Conservation (phyloP, 2,113 vertebrate genomes). For the Pteropus alecto region DNA sequence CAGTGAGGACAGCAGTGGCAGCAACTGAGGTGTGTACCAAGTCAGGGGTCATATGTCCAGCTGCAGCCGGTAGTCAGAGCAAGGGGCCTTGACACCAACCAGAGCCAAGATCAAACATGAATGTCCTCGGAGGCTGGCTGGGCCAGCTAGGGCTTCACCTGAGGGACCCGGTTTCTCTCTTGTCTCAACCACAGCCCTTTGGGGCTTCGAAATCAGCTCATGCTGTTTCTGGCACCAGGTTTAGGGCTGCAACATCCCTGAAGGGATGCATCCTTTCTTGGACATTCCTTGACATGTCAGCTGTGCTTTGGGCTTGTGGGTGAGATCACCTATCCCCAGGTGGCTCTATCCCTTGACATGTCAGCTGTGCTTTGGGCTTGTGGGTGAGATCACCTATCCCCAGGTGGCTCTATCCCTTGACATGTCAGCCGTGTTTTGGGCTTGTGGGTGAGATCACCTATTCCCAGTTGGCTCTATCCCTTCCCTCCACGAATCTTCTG, state of each 20-base stretch:
- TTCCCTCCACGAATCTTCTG: not conserved
- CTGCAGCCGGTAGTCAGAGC: not conserved
- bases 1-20: constrained; percentile 51
- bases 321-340: not conserved
- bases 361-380: too few relatives aligned
- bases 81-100: not conserved
- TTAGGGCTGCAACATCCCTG: not conserved
- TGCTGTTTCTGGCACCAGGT: not conserved
- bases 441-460: not conserved
- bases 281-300: not conserved
- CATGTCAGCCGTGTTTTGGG: too few relatives aligned
- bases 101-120: not conserved
- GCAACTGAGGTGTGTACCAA: constrained; percentile 46
- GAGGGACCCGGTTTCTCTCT: not conserved
- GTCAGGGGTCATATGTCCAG: too few relatives aligned
- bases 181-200: not conserved
- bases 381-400: not conserved
- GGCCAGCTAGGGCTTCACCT: not conserved
- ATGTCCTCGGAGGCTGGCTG: not conserved
- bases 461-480: not conserved
- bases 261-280: not conserved
- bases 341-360: not conserved
- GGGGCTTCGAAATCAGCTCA: not conserved
- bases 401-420: not conserved
- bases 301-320: too few relatives aligned